phyloP scores from a whole-genome alignment of 2,888 invertebrate genomes.

The Rhagonycha fulva region DNA sequence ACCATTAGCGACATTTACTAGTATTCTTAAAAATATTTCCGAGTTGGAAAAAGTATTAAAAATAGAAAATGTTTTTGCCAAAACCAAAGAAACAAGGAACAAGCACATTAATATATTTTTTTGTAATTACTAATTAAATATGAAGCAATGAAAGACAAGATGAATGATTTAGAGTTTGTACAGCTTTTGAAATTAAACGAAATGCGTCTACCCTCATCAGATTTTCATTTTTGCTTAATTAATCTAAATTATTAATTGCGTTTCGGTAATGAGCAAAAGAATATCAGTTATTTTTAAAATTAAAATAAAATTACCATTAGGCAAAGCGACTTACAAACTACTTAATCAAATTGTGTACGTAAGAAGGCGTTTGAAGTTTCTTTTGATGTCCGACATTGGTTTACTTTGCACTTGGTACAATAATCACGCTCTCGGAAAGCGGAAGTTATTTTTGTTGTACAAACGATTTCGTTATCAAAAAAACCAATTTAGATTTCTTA shows the following conservation, averaged over 20 bases:
- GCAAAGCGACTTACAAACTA: background rate
- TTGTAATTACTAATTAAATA: background rate
- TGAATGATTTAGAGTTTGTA: background rate
- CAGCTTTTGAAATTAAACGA: background rate
- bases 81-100: background rate
- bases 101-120: background rate
- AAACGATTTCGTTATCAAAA: background rate
- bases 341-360: background rate
- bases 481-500: background rate
- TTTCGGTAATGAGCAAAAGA: background rate
- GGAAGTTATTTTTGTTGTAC: background rate
- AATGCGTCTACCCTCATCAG: background rate
- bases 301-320: background rate
- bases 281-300: background rate
- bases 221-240: background rate
- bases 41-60: background rate
- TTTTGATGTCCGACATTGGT: conserved; percentile 7
- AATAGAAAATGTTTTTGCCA: background rate
- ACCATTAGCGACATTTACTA: too few relatives aligned
- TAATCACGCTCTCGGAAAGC: background rate
- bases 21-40: too few relatives aligned
- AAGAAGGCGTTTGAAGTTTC: conserved; percentile 3
- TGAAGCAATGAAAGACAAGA: background rate
- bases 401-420: background rate
- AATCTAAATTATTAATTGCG: background rate